Percentiles rank a stretch among this genome's conserved stretches.
phyloP scores from a whole-genome alignment of 2,797 vertebrate genomes.

The Cyclura pinguis region DNA sequence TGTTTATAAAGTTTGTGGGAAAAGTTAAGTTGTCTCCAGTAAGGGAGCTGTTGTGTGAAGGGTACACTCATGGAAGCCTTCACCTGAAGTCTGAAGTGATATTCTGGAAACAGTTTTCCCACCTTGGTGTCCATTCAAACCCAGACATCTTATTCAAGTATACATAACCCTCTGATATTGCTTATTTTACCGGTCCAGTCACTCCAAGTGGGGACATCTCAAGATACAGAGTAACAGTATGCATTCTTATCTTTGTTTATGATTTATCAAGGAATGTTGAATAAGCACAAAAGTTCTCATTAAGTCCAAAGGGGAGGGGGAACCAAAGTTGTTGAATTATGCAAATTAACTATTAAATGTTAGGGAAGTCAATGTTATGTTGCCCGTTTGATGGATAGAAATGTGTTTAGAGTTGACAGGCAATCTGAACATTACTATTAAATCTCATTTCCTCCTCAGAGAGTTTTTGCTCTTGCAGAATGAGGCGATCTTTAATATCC shows the following conservation, averaged over 20 bases:
- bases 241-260: conserved; percentile 12
- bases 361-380: conserved; percentile 59
- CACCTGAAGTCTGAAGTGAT: neutral
- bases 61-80: neutral
- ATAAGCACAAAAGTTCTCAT: neutral
- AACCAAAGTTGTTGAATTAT: conserved; percentile 52
- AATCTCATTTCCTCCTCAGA: conserved; percentile 70
- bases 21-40: neutral
- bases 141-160: neutral
- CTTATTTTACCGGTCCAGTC: neutral
- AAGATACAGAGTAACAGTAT: neutral
- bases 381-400: conserved; percentile 74
- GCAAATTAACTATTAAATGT: conserved; percentile 67
- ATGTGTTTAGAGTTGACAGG: conserved; percentile 71
- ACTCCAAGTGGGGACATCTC: neutral
- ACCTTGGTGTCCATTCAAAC: neutral
- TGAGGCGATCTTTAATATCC: conserved; percentile 64
- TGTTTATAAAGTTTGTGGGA: neutral
- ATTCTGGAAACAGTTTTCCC: neutral
- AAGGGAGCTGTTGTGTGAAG: neutral
- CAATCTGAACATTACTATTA: conserved; percentile 76
- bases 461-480: conserved; percentile 62
- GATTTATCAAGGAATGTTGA: neutral
- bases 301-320: conserved; percentile 47
- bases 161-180: neutral